These are phyloP conservation scores for Calcarius lapponicus DNA, from an alignment of 2,797 vertebrate genomes.

Conservation along the genomic window DNA sequence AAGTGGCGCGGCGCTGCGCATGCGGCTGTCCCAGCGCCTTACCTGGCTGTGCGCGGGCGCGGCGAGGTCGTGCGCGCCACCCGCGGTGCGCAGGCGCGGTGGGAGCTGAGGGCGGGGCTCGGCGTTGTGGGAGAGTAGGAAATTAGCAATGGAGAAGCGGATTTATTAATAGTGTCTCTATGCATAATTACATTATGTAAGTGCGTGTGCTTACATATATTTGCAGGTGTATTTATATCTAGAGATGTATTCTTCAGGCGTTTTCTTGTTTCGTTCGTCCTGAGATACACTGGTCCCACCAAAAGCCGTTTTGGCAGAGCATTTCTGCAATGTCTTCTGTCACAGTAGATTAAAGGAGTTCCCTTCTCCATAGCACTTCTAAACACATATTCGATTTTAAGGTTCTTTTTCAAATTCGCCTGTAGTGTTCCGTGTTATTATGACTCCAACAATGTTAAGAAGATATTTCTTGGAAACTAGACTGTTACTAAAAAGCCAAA, in stretches of 20 bases:
- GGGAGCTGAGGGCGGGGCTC: neutral
- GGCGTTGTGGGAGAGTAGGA: accelerated
- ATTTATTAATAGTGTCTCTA: neutral
- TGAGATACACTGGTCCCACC: neutral
- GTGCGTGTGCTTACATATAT: neutral
- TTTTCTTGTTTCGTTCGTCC: neutral
- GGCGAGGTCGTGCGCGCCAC: accelerated
- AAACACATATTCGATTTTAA: neutral
- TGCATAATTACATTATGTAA: neutral
- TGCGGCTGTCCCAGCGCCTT: accelerated
- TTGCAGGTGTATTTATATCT: neutral
- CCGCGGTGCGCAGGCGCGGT: accelerated
- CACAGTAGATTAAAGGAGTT: neutral
- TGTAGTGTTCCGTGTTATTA: neutral
- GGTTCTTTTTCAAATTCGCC: neutral
- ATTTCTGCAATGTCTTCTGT: neutral
- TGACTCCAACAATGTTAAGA: neutral
- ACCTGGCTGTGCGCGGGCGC: accelerated
- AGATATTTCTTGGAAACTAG: neutral
- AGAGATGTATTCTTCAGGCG: neutral
- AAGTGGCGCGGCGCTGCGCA: accelerated
- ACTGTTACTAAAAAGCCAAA: neutral
- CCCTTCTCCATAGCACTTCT: neutral
- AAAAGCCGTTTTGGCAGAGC: neutral
- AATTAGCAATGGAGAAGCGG: neutral